phyloP scores from a whole-genome alignment of 1,140 invertebrate species.

The Papilio glaucus region DNA sequence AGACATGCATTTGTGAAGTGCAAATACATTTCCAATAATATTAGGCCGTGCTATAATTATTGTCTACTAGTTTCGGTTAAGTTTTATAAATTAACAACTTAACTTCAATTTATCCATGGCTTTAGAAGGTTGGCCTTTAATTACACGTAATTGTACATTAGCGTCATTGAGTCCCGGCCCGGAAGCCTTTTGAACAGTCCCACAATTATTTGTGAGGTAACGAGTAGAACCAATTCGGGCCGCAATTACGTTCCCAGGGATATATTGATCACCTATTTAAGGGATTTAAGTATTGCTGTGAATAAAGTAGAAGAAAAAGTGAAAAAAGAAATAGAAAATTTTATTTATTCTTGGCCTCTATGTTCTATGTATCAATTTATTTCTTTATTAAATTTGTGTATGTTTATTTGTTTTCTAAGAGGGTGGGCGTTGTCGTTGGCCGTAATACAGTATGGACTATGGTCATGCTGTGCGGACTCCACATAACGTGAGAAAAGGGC shows the following conservation, averaged over 20 bases:
- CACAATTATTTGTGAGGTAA: constrained; percentile 33
- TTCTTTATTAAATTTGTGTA: not conserved
- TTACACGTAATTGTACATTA: constrained; percentile 32
- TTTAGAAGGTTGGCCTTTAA: constrained; percentile 13
- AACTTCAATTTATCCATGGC: constrained; percentile 10
- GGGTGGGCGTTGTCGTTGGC: too few species aligned
- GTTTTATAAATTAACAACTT: constrained; percentile 8
- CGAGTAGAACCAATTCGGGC: constrained; percentile 23
- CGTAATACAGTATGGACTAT: too few species aligned
- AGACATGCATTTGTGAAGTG: not conserved
- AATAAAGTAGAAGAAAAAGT: not conserved
- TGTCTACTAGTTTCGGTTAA: not conserved
- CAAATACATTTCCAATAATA: not conserved
- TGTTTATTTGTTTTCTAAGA: too few species aligned
- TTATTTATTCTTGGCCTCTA: not conserved
- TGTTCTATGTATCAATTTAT: not conserved
- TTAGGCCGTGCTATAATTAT: not conserved
- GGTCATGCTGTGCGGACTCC: too few species aligned
- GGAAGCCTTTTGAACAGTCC: constrained; percentile 25
- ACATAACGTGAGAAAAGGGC: too few species aligned
- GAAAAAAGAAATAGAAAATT: not conserved
- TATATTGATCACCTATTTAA: constrained; percentile 36
- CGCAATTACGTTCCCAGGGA: constrained; percentile 14
- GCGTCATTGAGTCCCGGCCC: not conserved
- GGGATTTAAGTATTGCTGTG: constrained; percentile 1